These are phyloP conservation scores for Heteractis magnifica DNA, from an alignment of 92 coral and sea anemone genomes.

Conservation along the genomic window DNA sequence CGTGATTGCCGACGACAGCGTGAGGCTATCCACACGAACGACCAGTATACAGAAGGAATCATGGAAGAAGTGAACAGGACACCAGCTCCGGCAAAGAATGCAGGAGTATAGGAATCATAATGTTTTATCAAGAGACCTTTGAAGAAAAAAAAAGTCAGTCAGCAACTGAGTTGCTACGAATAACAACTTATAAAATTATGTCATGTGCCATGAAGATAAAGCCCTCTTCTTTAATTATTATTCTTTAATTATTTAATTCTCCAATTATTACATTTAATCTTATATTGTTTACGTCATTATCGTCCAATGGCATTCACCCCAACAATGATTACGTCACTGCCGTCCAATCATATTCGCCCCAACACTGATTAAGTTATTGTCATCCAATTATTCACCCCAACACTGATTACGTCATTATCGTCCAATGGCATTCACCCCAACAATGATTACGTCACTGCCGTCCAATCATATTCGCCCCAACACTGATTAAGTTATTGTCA, in stretches of 20 bases:
- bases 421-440: neutral
- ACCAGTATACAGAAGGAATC: constrained; percentile 3
- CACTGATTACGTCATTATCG: neutral
- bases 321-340: neutral
- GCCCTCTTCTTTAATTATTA: neutral
- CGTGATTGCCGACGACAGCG: neutral
- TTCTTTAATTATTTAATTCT: too few species aligned
- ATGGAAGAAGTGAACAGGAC: constrained; percentile 4
- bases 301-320: neutral
- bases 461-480: neutral
- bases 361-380: neutral
- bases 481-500: neutral
- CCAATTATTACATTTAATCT: neutral
- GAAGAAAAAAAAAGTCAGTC: neutral
- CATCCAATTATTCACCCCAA: neutral
- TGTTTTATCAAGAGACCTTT: constrained; percentile 18
- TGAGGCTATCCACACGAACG: neutral
- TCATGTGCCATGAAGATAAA: neutral
- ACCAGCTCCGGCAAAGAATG: constrained; percentile 24
- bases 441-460: neutral
- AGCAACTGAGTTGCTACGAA: too few species aligned
- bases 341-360: neutral
- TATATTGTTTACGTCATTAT: neutral
- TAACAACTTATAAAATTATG: neutral
- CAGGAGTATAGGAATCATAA: constrained; percentile 12